Conservation (phyloP, 2,113 vertebrate species). For the Gallinago media region DNA sequence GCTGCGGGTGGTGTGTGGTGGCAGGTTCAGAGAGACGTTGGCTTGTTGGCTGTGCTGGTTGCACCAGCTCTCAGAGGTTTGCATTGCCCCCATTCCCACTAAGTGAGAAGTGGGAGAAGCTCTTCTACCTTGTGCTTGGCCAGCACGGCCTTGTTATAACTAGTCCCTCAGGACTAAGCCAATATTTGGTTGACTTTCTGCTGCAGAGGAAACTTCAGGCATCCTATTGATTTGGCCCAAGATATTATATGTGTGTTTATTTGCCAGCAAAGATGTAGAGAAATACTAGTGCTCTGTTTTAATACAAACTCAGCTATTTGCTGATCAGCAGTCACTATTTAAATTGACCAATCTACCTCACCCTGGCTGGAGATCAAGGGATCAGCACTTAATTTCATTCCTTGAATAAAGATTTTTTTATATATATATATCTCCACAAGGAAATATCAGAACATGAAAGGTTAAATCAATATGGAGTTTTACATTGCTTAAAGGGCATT, state of each 20-base stretch:
- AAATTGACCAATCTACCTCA: constrained; percentile 80
- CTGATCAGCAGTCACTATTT: constrained; percentile 76
- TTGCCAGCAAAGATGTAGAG: constrained; percentile 67
- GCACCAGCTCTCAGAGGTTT: not conserved
- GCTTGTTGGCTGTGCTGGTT: not conserved
- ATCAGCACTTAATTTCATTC: constrained; percentile 84
- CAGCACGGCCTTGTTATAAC: not conserved
- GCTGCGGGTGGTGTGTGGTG: not conserved
- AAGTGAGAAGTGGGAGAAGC: no score
- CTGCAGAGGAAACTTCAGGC: not conserved
- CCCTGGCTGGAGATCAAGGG: constrained; percentile 80
- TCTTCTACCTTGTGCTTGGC: not conserved
- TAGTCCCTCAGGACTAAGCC: not conserved
- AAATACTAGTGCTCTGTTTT: constrained; percentile 62
- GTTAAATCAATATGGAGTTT: constrained; percentile 97
- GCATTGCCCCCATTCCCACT: no score
- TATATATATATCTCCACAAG: constrained; percentile 72
- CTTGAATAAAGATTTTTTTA: constrained; percentile 79
- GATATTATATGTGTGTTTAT: constrained; percentile 1
- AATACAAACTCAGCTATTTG: constrained; percentile 79
- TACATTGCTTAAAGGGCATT: constrained; percentile 91
- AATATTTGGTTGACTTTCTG: not conserved
- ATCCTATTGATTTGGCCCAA: not conserved
- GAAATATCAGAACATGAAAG: constrained; percentile 90
- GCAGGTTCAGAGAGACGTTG: not conserved